Base-by-base conservation (phyloP, 2,113 vertebrate species). In the Zosterops japonicus region DNA sequence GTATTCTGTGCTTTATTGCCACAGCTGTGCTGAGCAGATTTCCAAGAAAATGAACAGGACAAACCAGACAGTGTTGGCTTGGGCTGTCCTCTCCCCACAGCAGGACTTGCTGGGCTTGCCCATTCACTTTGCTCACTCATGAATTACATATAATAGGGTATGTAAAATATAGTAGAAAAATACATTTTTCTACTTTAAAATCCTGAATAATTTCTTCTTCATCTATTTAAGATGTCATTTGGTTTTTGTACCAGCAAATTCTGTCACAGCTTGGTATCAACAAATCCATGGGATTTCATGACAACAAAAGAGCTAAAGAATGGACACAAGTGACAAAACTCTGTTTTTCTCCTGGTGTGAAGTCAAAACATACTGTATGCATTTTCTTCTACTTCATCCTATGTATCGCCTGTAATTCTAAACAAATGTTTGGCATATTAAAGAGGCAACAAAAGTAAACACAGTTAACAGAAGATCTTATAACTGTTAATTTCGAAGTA, bases 1-100 rank as follows among this genome's bases (percentile, higher is more conserved):
- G 78, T 84, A 68, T 64, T 90, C 91, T 82, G 89, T 91, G 89
- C 86, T 97, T 97, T 97, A 95, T 90, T 93, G 96, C 74, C 92
- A 97, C 92, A 97, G 95, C 95, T 97, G 94, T 89, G 89, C 70
- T 0, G 76, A 93, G 86, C 81, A 94, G 76, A 75, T 86, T 97
- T 97, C 97, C 96, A 97, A 95, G 96, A 94, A 92, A 95, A 93
- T 0, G 3, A 57, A 92, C 20, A 83, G 63, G 92, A 94, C 70
- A 95, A 91, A 87, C 31, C 75, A 87, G 63, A 87, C 65, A 90
- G 81, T 11, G 46, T 60, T 95, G 92, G 94, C 90, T 93, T 87
- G 79, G 60, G 64, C 95, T 93, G 83, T 83, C 87, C 41, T 85
- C 49, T 94, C 87, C 87, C 77, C 91, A 95, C 79, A 96, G 60